Evolutionary conservation across 2,113 vertebrate species (phyloP), one percentile per base, ranked within the genome.

Genomic region (Oreochromis tanganicae): DNA sequence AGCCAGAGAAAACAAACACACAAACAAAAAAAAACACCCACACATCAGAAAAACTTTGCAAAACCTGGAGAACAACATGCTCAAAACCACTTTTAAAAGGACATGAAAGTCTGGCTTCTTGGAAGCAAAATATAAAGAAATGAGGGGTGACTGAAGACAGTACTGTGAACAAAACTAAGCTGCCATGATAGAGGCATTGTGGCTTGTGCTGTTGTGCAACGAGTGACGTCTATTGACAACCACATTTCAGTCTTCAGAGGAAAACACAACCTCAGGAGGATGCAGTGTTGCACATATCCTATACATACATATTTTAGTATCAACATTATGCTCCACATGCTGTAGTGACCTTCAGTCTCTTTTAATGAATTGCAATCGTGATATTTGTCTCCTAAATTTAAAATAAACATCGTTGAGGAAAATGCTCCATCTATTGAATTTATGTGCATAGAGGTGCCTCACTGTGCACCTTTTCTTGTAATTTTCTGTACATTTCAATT

Each of bases 1-100:
- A 0, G 0, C 1, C 29, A 34, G 29, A 19, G 6, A 32, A 4
- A 32, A 61, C 11, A 56, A 24, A 13, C 1, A 27, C n/a, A n/a
- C 21, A 27, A 55, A 55, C 6, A 56, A 56, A 12, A 46, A 10
- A 10, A 56, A 13, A 0, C 4, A 1, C 9, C 11, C 55, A 55
- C 6, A 56, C 11, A 27, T 27, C 21, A 56, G 21, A 56, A 57
- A 3, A 63, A 32, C 29, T 59, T 32, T 59, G 9, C 0, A 4
- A 59, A 59, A 34, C 16, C 5, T 1, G 57, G 3, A 34, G 29
- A 10, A 61, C 57, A 34, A 61, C 16, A 36, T 36, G 34, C 34
- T 36, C 34, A 0, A 19, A 61, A 61, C 29, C 1, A 10, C 29
- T 61, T 2, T 61, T 0, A 61, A 61, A 61, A 2, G 16, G 57